Conservation (phyloP, 2,888 invertebrate species). For the Trachelus troglodyta region DNA sequence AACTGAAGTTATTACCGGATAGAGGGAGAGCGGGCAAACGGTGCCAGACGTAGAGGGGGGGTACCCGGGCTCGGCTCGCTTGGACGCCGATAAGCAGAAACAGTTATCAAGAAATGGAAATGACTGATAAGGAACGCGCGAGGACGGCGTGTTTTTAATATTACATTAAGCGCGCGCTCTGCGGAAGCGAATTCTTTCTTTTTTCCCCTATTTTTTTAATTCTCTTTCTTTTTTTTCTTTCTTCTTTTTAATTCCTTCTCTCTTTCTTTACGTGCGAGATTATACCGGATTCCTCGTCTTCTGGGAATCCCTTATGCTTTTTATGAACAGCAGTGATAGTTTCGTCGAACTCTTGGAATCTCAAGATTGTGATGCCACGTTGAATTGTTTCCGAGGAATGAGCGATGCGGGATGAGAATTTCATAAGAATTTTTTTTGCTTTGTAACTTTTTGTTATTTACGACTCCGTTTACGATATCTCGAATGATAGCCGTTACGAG, state of each 20-base stretch:
- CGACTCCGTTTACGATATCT: not conserved
- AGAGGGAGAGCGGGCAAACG: conserved; percentile 55
- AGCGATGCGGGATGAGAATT: not conserved
- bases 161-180: conserved; percentile 45
- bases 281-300: not conserved
- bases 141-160: conserved; percentile 53
- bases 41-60: conserved; percentile 30
- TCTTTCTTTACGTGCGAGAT: not conserved
- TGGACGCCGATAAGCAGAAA: conserved; percentile 63
- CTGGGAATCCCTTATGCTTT: not conserved
- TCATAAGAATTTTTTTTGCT: not conserved
- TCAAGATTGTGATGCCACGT: not conserved
- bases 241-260: not conserved
- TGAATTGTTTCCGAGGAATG: not conserved
- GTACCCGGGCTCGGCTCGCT: conserved; percentile 39
- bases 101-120: conserved; percentile 69
- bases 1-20: conserved; percentile 66
- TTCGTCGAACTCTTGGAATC: not conserved
- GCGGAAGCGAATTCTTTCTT: conserved; percentile 1
- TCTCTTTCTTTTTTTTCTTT: too few relatives aligned
- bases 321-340: not conserved
- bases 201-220: not conserved
- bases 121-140: conserved; percentile 68
- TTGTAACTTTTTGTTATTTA: not conserved
- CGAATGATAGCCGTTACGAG: not conserved